Conservation (phyloP, 1,140 invertebrate genomes). For the Drosophila yakuba region DNA sequence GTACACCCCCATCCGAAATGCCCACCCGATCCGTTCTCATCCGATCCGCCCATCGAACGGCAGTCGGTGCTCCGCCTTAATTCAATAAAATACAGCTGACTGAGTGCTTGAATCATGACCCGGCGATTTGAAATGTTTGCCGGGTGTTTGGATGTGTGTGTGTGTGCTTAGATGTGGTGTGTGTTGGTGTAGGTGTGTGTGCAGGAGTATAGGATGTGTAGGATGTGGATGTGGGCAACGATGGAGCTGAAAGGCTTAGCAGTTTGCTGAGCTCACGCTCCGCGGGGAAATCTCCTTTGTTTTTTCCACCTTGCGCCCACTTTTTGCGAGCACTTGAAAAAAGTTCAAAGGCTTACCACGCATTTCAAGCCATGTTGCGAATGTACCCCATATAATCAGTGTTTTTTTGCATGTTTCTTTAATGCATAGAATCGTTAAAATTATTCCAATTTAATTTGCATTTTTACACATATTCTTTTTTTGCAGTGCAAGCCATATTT, state of each 20-base stretch:
- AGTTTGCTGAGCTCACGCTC: constrained; percentile 67
- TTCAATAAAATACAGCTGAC: constrained; percentile 82
- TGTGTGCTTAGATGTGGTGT: constrained; percentile 1
- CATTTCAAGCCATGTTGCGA: no score
- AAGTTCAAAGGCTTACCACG: neutral
- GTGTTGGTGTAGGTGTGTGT: neutral
- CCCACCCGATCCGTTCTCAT: neutral
- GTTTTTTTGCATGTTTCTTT: no score
- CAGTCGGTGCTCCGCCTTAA: constrained; percentile 56
- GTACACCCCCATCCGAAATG: neutral
- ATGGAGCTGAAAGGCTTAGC: constrained; percentile 50
- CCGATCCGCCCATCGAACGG: constrained; percentile 27
- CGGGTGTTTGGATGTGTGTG: constrained; percentile 11
- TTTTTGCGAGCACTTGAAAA: constrained; percentile 14
- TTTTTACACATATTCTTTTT: constrained; percentile 3
- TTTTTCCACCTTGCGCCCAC: constrained; percentile 50
- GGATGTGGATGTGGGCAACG: constrained; percentile 4
- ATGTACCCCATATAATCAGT: no score
- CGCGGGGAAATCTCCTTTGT: constrained; percentile 76
- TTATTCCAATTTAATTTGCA: neutral
- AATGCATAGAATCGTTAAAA: neutral
- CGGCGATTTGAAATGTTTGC: constrained; percentile 79
- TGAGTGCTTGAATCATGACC: constrained; percentile 81
- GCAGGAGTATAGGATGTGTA: neutral
- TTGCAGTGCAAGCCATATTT: constrained; percentile 24